A percentile compares a stretch with the other conserved stretches of the same genome.
phyloP scores from a whole-genome alignment of 2,113 vertebrate genomes.

The Lophius piscatorius region DNA sequence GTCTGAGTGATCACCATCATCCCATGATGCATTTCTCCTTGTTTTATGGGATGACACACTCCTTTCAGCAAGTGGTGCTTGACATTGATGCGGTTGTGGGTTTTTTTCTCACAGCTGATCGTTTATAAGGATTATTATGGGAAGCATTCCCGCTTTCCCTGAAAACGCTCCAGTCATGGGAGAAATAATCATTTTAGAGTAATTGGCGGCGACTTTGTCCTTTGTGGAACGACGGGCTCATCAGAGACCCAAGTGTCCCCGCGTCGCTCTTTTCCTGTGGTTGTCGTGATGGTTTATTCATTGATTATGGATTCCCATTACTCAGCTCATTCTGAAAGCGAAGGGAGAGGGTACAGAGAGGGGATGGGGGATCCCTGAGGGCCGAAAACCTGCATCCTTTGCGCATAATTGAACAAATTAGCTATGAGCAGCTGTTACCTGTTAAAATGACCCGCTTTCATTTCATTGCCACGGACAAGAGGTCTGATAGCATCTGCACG shows the following conservation, averaged over 20 bases:
- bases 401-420: conserved; percentile 83
- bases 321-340: conserved; percentile 39
- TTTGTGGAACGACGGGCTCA: conserved; percentile 16
- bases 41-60: conserved; percentile 21
- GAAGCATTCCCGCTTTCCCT: too few species aligned
- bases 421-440: conserved; percentile 81
- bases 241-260: conserved; percentile 12
- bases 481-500: conserved; percentile 81
- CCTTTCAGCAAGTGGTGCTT: background rate
- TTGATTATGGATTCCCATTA: conserved; percentile 58
- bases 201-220: conserved; percentile 23
- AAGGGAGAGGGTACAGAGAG: conserved; percentile 25
- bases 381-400: conserved; percentile 68
- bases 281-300: conserved; percentile 8
- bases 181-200: conserved; percentile 24
- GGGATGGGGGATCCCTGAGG: conserved; percentile 57
- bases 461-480: conserved; percentile 78
- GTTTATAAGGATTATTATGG: background rate
- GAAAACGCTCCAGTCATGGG: conserved; percentile 11
- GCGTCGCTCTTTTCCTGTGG: background rate
- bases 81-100: background rate
- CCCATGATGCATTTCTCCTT: conserved; percentile 34
- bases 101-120: conserved; percentile 17
- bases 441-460: conserved; percentile 82
- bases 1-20: conserved; percentile 33